phyloP scores from a whole-genome alignment of 2,888 invertebrate genomes.

The Drosophila prostipennis region DNA sequence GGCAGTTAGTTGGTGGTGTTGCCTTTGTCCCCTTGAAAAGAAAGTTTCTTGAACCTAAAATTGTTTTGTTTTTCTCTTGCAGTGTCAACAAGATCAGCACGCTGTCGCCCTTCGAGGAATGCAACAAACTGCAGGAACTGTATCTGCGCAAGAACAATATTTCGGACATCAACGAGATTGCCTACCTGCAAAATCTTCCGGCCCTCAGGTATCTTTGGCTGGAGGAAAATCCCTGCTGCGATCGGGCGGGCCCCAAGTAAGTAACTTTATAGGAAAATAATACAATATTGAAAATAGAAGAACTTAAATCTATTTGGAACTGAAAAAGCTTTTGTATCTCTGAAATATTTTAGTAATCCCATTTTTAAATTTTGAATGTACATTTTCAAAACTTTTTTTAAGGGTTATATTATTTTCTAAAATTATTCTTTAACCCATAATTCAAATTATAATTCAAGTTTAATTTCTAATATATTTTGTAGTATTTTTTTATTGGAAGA shows the following conservation, averaged over 20 bases:
- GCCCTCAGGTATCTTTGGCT: conserved; percentile 94
- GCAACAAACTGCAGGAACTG: conserved; percentile 91
- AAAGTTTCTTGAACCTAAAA: conserved; percentile 30
- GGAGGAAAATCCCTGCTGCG: conserved; percentile 97
- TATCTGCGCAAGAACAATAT: conserved; percentile 94
- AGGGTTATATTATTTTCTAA: too few species aligned
- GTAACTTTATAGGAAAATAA: conserved; percentile 54
- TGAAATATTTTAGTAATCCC: too few species aligned
- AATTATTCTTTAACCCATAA: too few species aligned
- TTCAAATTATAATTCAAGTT: too few species aligned
- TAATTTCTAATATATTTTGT: too few species aligned
- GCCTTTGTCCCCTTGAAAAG: conserved; percentile 60
- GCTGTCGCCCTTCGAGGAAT: conserved; percentile 90
- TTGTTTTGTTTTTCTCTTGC: conserved; percentile 67
- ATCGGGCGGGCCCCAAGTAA: conserved; percentile 86
- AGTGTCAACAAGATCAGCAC: conserved; percentile 93
- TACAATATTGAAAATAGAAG: background rate
- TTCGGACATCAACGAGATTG: conserved; percentile 90
- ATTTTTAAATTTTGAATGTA: too few species aligned
- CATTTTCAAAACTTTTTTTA: too few species aligned
- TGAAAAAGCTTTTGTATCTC: too few species aligned
- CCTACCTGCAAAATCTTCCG: conserved; percentile 87
- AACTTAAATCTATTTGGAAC: conserved; percentile 13
- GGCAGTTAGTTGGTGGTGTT: conserved; percentile 47
- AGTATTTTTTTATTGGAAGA: too few species aligned